Base-by-base conservation (phyloP, 2,113 vertebrate species). In the Trochalopteron elliotii region DNA sequence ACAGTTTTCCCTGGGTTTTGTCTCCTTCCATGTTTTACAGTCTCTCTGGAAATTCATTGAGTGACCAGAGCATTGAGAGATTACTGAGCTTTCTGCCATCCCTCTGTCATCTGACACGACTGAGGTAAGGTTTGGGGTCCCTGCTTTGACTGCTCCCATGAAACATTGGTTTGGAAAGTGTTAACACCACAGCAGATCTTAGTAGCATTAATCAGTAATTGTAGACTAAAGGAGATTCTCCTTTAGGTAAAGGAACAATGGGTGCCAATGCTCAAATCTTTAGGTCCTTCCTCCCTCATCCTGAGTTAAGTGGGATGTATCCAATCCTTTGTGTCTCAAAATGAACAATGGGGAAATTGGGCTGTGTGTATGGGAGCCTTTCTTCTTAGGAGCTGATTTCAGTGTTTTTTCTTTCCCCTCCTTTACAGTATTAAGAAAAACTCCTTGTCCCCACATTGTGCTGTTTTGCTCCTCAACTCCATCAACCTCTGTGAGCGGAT, bases 361-460 rank as follows among this genome's bases (percentile, higher is more conserved):
- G 7, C 24, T 3, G 0, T 39, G 8, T 35, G 11, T 52, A 5
- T 45, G 2, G 1, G 14, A 90, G 17, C n/a, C 15, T 69, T 76
- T 78, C 56, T 63, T 59, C 59, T 14, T 60, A 25, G n/a, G 56
- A 86, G 23, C 30, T 35, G 30, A 63, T 86, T 65, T 83, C 2
- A 2, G 25, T 63, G 28, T 30, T 72, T 50, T 39, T 83, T 70
- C 33, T 69, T 64, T 42, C 39, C 4, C 8, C 15, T 95, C 37
- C 15, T 49, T 74, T 78, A 55, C 89, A 99, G 99, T 40, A 97
- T 99, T 81, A 98, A 89, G 83, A 94, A 98, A 33, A 98, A 97
- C 12, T 53, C 8, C 0, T 96, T 99, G 55, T 97, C 97, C 5
- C 95, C 97, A 19, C 23, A 12, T 22, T 98, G 98, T 33, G 77